Base-by-base conservation (phyloP, 2,888 invertebrate species). In the Luperina testacea region DNA sequence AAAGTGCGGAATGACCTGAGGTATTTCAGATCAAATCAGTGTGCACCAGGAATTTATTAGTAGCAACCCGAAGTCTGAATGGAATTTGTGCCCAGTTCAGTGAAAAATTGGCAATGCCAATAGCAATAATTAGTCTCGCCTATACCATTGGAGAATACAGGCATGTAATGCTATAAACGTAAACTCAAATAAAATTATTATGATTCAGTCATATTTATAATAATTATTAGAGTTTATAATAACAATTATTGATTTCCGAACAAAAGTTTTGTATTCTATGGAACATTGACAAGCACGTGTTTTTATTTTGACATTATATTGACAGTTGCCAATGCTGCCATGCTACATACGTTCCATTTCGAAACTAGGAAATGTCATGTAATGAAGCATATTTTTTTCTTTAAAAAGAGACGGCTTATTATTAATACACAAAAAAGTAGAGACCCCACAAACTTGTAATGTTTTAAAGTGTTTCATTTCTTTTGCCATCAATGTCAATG, bases 301-400 rank as follows among this genome's bases (percentile, higher is more conserved):
- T 76, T 65, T 64, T 78, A 81, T 70, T 81, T 81, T 86, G 81
- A 87, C 78, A 70, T 63, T 42, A 2, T 0, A 8, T 13, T 84
- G 85, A 87, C 76, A 77, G 64, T 9, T 53, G 48, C 13, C 48
- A 48, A 48, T 48, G 11, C 13, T 48, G 75, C 71, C 71, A 77
- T 78, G 80, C 80, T 77, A 27, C 8, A 2, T 0, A 15, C 63
- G 87, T 77, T 81, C 73, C 87, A 75, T 20, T 45, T 45, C 0
- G 0, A 2, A 6, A 59, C 15, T 51, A 6, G 15, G 1, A 24
- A 67, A 45, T 2, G 0, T 27, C 15, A n/a, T 7, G 0, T 20
- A 6, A 0, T n/a, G 2, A 4, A 57, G 79, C 80, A 57, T 80
- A 27, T 0, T 0, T 8, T 27, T 63, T 57, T 0, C 15, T 8